Evolutionary conservation across 2,113 vertebrate genomes (phyloP).

Genomic region (Pleuronectes platessa): DNA sequence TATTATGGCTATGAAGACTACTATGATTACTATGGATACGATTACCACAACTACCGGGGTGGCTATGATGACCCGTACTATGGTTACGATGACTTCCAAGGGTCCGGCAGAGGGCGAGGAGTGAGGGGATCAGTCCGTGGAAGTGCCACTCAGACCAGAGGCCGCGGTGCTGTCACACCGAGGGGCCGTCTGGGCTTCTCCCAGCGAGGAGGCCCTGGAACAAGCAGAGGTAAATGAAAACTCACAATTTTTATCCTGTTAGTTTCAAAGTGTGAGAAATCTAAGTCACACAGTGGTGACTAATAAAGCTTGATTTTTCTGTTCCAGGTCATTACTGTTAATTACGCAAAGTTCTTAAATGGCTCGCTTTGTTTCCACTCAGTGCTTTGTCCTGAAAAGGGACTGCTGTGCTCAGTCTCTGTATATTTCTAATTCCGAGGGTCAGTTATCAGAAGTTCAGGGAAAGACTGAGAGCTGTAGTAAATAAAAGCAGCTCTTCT

Average conservation of each 20-base stretch:
- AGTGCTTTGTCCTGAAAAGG: neutral
- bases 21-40: conserved; percentile 99
- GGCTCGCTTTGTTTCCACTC: neutral
- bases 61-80: conserved; percentile 99
- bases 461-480: neutral
- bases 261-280: neutral
- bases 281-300: neutral
- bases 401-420: neutral
- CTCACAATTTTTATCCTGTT: neutral
- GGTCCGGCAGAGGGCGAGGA: conserved; percentile 95
- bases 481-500: neutral
- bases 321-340: neutral
- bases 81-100: conserved; percentile 98
- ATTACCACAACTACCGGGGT: conserved; percentile 99
- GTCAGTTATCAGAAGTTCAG: conserved; percentile 2
- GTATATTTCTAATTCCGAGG: neutral
- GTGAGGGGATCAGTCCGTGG: conserved; percentile 90
- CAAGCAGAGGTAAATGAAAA: conserved; percentile 92
- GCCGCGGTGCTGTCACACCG: conserved; percentile 89
- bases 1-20: conserved; percentile 99
- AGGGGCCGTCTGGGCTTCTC: conserved; percentile 94
- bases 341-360: neutral
- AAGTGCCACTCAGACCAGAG: conserved; percentile 78
- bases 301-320: neutral
- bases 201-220: conserved; percentile 94